These are phyloP conservation scores for Momotus momota DNA, from an alignment of 2,797 vertebrate species.

Conservation along the genomic window DNA sequence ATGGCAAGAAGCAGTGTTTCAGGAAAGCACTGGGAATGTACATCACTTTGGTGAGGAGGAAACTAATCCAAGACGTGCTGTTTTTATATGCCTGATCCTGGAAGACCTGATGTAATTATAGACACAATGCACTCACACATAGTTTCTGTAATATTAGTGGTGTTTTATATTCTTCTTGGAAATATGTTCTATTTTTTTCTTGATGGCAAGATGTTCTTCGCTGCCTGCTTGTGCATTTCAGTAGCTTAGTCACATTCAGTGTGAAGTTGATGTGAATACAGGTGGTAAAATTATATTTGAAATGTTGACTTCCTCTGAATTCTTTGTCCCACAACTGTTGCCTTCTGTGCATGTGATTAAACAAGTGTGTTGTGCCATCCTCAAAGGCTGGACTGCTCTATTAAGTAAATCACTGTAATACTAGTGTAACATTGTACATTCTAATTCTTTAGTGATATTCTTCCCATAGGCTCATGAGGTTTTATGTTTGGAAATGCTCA, in stretches of 20 bases:
- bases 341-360: background rate
- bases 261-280: background rate
- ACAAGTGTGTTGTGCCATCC: background rate
- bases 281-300: background rate
- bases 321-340: background rate
- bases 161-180: background rate
- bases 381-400: background rate
- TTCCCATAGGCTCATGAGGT: slow-evolving; percentile 92
- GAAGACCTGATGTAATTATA: background rate
- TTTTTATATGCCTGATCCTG: background rate
- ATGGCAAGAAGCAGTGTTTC: background rate
- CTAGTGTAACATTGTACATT: background rate
- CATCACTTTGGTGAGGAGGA: background rate
- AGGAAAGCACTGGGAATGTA: background rate
- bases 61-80: rapidly evolving
- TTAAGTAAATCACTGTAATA: background rate
- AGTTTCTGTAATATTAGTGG: background rate
- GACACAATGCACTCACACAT: background rate
- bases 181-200: background rate
- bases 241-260: background rate
- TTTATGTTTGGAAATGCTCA: slow-evolving; percentile 96
- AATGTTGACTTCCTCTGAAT: background rate
- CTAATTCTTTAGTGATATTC: background rate
- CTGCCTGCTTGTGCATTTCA: background rate
- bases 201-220: background rate